Conservation (phyloP, 2,113 vertebrate species). For the Xenopus borealis region DNA sequence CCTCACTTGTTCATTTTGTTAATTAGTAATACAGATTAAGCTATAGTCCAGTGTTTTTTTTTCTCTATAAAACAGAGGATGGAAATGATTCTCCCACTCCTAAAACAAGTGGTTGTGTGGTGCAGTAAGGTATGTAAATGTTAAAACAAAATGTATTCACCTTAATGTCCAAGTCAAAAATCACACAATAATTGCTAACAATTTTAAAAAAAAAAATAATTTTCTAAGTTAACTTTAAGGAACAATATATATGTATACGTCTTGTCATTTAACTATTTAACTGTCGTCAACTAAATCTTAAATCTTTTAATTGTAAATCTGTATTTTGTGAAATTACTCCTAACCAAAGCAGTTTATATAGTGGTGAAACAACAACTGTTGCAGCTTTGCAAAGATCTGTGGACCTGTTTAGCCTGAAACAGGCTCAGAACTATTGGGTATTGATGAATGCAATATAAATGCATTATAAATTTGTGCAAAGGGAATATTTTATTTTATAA, state of each 20-base stretch:
- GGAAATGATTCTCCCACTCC: slow-evolving; percentile 73
- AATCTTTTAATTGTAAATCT: slow-evolving; percentile 11
- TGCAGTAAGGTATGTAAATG: slow-evolving; percentile 92
- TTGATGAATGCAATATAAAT: too few species aligned
- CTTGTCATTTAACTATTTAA: neutral
- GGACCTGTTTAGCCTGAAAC: too few species aligned
- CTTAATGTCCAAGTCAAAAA: slow-evolving; percentile 41
- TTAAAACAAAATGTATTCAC: slow-evolving; percentile 47
- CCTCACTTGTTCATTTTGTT: too few species aligned
- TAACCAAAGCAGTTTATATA: neutral
- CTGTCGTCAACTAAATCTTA: slow-evolving; percentile 4
- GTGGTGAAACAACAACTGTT: neutral
- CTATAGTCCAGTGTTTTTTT: slow-evolving; percentile 64
- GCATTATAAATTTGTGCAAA: too few species aligned
- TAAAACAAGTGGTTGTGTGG: slow-evolving; percentile 84
- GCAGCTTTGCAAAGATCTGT: neutral
- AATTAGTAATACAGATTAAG: neutral
- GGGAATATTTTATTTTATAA: too few species aligned
- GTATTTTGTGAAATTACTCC: neutral
- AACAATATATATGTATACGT: neutral
- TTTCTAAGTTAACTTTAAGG: slow-evolving; percentile 11
- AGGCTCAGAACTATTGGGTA: too few species aligned
- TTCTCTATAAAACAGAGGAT: slow-evolving; percentile 81
- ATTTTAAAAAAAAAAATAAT: neutral
- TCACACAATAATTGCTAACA: neutral